Evolutionary conservation across 2,113 vertebrate species (phyloP).

Genomic region (Salvator merianae): DNA sequence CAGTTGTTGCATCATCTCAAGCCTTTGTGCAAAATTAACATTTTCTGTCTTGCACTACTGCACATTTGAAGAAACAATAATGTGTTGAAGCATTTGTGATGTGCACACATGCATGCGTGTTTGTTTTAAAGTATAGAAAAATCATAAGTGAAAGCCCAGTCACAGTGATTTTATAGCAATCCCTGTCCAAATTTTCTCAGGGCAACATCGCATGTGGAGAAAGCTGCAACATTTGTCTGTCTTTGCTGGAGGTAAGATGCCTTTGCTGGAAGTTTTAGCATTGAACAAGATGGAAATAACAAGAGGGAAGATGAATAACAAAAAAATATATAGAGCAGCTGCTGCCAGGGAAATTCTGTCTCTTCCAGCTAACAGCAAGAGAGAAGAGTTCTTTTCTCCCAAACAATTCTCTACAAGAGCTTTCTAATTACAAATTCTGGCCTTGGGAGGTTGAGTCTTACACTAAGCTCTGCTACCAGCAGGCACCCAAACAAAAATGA

Average conservation of each 20-base stretch:
- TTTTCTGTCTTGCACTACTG: conserved; percentile 32
- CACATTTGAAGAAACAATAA: conserved; percentile 19
- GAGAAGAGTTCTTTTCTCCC: neutral
- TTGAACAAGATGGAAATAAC: conserved; percentile 32
- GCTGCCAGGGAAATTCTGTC: conserved; percentile 2
- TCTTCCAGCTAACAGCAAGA: conserved; percentile 21
- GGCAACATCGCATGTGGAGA: neutral
- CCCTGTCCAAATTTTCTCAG: conserved; percentile 6
- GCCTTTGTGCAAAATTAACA: conserved; percentile 27
- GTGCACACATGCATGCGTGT: too few species aligned
- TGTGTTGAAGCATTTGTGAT: neutral
- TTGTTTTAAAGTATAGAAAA: neutral
- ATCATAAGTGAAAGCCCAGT: neutral
- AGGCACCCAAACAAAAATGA: conserved; percentile 10
- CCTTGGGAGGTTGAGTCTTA: conserved; percentile 16
- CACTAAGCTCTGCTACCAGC: conserved; percentile 16
- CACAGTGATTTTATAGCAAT: conserved; percentile 16
- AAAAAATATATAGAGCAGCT: conserved; percentile 1
- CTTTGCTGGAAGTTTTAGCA: conserved; percentile 17
- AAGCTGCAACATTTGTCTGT: conserved; percentile 8
- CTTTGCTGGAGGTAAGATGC: conserved; percentile 23
- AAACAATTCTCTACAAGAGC: neutral
- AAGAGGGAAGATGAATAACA: conserved; percentile 29
- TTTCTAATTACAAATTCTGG: conserved; percentile 31
- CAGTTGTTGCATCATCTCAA: neutral